Evolutionary conservation across 1,140 invertebrate species (phyloP).

Genomic region (Lepidurus couesii): DNA sequence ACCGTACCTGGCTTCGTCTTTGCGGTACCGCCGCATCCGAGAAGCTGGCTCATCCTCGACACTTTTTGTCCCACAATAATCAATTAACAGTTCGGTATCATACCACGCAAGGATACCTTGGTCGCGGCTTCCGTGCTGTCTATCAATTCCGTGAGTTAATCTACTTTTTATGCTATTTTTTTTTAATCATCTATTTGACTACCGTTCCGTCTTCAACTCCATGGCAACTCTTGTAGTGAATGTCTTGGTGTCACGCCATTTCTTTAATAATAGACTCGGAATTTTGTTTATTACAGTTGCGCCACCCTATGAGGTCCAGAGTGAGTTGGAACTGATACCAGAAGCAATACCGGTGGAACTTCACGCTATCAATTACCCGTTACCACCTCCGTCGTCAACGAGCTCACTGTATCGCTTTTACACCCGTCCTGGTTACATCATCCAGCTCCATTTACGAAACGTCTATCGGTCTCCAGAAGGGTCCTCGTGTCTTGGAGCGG

Average conservation of each 20-base stretch:
- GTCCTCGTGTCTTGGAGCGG: background rate
- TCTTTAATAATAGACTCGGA: background rate
- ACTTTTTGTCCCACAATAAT: background rate
- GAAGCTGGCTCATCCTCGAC: background rate
- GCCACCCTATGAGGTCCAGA: background rate
- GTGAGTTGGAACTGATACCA: background rate
- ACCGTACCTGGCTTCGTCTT: background rate
- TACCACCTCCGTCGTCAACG: slow-evolving; percentile 46
- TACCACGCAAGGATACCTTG: slow-evolving; percentile 10
- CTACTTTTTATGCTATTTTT: background rate
- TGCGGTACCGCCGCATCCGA: background rate
- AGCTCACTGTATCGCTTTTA: slow-evolving; percentile 52
- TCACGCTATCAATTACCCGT: slow-evolving; percentile 28
- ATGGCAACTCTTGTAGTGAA: background rate
- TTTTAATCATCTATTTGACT: background rate
- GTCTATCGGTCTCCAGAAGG: background rate
- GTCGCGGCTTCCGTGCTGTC: background rate
- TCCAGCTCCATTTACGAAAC: slow-evolving; percentile 44
- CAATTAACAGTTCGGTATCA: background rate
- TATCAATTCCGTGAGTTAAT: slow-evolving; percentile 12
- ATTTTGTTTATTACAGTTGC: background rate
- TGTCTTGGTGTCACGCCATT: background rate
- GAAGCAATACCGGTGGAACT: background rate
- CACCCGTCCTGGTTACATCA: slow-evolving; percentile 53
- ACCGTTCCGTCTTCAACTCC: background rate